Base-by-base conservation (phyloP, 2,797 vertebrate genomes). In the Sandelia bainsii region DNA sequence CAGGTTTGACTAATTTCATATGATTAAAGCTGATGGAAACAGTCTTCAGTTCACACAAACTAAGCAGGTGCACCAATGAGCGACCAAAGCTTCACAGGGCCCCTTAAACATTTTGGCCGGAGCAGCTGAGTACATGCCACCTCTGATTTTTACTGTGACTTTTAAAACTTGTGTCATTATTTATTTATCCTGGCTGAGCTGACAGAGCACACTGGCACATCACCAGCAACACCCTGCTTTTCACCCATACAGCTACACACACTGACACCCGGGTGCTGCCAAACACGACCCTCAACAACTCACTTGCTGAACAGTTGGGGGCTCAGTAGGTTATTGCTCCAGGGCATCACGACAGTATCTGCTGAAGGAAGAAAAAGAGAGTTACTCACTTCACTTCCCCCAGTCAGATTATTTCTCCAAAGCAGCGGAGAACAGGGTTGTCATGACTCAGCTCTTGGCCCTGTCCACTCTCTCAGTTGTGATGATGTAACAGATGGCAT, bases 381-480 rank as follows among this genome's bases (percentile, higher is more conserved):
- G 10, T 81, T 86, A 65, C 61, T 88, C 83, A 32, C 83, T 68
- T 81, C 76, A 60, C 75, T 66, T 58, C 62, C 72, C 61, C 60
- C 67, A 73, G 77, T 76, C 78, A 45, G 70, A 83, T 79, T 68
- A 59, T 80, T 80, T 56, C 82, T 82, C 80, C 67, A 75, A 81
- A 88, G 67, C 71, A 51, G 68, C 29, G 34, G 48, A 73, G 82
- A 83, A 75, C 52, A 60, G 82, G 74, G 77, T 81, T 75, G 81
- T 87, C 90, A 92, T 92, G 90, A 92, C 90, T 92, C 90, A 92
- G 86, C 88, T 87, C 72, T 83, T 87, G 88, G 87, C 85, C 83
- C 54, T 49, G n/a, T 84, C 73, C 77, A 72, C 76, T 82, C 83
- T 87, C 80, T 77, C 71, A 59, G 81, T 81, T 78, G 72, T 82